Evolutionary conservation across 2,113 vertebrate genomes (phyloP).

Genomic region (Tamias sibiricus): DNA sequence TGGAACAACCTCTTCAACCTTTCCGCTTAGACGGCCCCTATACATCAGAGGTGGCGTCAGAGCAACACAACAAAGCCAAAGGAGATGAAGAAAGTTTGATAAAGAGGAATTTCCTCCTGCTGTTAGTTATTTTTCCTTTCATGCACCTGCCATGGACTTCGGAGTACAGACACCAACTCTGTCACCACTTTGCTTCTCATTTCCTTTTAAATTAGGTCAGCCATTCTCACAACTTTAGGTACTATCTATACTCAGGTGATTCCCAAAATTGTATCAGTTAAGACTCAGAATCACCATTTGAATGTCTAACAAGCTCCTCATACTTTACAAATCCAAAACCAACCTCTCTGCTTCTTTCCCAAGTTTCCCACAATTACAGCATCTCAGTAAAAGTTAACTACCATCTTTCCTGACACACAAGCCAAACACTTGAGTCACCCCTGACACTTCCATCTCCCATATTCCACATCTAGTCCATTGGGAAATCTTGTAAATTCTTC

Average conservation of each 20-base stretch:
- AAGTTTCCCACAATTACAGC: not conserved
- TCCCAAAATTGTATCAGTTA: not conserved
- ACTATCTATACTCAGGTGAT: not conserved
- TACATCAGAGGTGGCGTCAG: not conserved
- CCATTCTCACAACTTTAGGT: not conserved
- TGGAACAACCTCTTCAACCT: not conserved
- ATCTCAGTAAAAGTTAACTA: not conserved
- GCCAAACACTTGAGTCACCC: not conserved
- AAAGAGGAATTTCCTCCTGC: not conserved
- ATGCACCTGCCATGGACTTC: not conserved
- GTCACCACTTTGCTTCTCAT: not conserved
- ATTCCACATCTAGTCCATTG: not conserved
- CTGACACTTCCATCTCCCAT: not conserved
- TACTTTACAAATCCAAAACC: not conserved
- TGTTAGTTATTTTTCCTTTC: not conserved
- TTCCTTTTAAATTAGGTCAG: not conserved
- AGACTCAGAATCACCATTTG: not conserved
- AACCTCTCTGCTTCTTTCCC: not conserved
- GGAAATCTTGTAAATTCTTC: not conserved
- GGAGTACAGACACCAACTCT: not conserved
- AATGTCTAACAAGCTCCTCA: not conserved
- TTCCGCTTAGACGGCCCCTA: not conserved
- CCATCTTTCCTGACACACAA: not conserved
- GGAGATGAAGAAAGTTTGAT: not conserved
- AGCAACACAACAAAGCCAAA: not conserved